Evolutionary conservation across 2,888 invertebrate species (phyloP).

Genomic region (Eubasilissa splendida): DNA sequence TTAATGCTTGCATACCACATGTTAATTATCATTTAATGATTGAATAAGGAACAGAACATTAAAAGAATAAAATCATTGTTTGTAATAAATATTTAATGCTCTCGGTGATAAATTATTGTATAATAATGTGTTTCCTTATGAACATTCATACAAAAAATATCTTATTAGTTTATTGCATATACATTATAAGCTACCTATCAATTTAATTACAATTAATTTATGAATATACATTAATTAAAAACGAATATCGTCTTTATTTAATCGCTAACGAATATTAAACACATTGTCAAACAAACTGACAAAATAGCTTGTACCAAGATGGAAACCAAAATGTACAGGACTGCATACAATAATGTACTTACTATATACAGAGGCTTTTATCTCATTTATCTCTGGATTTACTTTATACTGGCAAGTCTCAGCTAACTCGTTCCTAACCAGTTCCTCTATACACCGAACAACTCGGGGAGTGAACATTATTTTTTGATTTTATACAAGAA

Average conservation of each 20-base stretch:
- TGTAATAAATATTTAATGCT: slow-evolving; percentile 54
- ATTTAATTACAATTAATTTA: slow-evolving; percentile 33
- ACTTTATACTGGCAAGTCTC: slow-evolving; percentile 19
- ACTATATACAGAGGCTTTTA: slow-evolving; percentile 10
- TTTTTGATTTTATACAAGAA: too few species aligned
- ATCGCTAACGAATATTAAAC: slow-evolving; percentile 20
- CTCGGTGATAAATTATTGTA: slow-evolving; percentile 51
- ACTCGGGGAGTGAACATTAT: too few species aligned
- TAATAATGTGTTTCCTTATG: slow-evolving; percentile 46
- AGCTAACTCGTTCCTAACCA: background rate
- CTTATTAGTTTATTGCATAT: slow-evolving; percentile 53
- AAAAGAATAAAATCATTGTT: slow-evolving; percentile 30
- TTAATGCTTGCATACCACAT: too few species aligned
- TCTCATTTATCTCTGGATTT: slow-evolving; percentile 11
- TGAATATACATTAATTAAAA: slow-evolving; percentile 42
- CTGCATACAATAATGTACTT: background rate
- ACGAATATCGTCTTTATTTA: slow-evolving; percentile 51
- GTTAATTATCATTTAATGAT: too few species aligned
- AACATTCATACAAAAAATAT: slow-evolving; percentile 57
- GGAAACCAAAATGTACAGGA: slow-evolving; percentile 2
- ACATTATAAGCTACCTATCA: slow-evolving; percentile 49
- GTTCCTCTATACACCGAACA: too few species aligned
- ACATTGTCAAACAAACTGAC: slow-evolving; percentile 40
- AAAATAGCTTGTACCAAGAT: slow-evolving; percentile 31
- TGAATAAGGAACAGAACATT: too few species aligned